Evolutionary conservation across 2,888 invertebrate species (phyloP).

Genomic region (Heliconius ethilla): DNA sequence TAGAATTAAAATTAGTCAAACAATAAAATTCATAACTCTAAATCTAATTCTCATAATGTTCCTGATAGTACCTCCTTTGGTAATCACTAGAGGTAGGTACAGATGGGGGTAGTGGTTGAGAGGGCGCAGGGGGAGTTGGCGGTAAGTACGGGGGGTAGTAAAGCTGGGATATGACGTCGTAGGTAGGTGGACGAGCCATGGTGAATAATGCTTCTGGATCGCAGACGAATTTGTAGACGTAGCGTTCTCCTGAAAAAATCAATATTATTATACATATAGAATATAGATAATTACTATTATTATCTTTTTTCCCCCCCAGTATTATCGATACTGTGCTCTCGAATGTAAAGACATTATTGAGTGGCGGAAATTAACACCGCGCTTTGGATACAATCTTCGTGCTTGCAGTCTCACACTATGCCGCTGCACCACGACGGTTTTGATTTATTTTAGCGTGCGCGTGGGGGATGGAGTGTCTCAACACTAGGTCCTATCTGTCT

Average conservation of each 20-base stretch:
- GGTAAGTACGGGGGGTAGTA: constrained; percentile 64
- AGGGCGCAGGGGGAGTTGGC: constrained; percentile 37
- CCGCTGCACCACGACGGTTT: too few relatives aligned
- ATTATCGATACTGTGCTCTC: too few relatives aligned
- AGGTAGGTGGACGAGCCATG: constrained; percentile 83
- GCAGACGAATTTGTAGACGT: constrained; percentile 98
- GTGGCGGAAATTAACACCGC: background rate
- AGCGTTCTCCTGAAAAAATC: constrained; percentile 88
- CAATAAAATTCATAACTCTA: background rate
- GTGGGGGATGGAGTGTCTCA: too few relatives aligned
- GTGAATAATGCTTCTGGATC: constrained; percentile 95
- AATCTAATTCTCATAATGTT: constrained; percentile 53
- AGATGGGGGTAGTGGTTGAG: constrained; percentile 17
- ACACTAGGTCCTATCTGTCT: too few relatives aligned
- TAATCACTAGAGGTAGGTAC: constrained; percentile 48
- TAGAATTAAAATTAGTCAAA: background rate
- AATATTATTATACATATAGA: background rate
- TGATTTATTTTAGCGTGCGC: too few relatives aligned
- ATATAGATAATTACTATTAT: too few relatives aligned
- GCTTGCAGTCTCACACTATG: too few relatives aligned
- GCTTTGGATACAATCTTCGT: background rate
- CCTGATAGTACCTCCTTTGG: constrained; percentile 54
- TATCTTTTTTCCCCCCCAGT: too few relatives aligned
- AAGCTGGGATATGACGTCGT: constrained; percentile 64
- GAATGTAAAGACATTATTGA: background rate